phyloP scores from a whole-genome alignment of 2,797 vertebrate genomes.

The Meda fulgida region DNA sequence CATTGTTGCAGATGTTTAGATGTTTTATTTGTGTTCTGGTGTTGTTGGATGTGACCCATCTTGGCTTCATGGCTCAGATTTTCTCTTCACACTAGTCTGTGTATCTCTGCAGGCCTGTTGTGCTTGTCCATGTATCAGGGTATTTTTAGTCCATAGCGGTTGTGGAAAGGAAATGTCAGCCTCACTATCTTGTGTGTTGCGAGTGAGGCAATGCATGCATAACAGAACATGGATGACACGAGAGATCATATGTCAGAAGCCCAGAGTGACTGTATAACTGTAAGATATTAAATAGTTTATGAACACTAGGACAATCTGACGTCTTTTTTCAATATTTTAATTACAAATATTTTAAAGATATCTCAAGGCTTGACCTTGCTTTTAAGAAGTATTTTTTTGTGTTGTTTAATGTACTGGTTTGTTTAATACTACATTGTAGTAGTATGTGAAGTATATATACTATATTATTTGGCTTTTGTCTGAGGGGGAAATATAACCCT shows the following conservation, averaged over 20 bases:
- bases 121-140: slow-evolving; percentile 7
- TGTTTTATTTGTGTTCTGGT: background rate
- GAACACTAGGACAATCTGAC: background rate
- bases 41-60: background rate
- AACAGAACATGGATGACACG: background rate
- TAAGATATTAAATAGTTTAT: background rate
- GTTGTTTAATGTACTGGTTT: background rate
- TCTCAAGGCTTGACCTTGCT: background rate
- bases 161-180: slow-evolving; percentile 24
- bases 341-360: background rate
- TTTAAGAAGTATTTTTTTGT: too few relatives aligned
- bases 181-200: background rate
- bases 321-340: background rate
- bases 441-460: background rate
- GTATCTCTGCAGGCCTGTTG: slow-evolving; percentile 3
- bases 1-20: background rate
- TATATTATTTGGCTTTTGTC: background rate
- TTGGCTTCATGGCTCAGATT: background rate
- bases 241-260: background rate
- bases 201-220: slow-evolving; percentile 20
- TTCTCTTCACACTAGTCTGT: background rate
- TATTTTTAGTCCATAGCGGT: slow-evolving; percentile 14
- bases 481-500: background rate
- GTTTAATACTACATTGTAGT: background rate
- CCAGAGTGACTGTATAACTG: background rate